These are phyloP conservation scores for Pasiphila rectangulata DNA, from an alignment of 2,888 invertebrate species.

Conservation along the genomic window DNA sequence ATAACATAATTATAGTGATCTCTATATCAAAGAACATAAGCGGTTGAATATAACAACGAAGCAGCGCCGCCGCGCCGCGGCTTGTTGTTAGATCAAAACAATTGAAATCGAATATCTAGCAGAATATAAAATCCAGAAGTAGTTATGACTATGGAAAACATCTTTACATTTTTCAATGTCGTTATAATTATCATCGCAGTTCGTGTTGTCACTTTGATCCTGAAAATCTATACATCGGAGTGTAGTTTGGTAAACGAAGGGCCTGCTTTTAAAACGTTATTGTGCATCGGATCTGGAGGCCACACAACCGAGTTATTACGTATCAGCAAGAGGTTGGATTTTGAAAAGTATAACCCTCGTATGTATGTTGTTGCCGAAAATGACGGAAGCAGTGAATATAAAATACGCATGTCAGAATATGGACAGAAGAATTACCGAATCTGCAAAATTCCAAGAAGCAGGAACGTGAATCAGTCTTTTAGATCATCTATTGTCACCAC, in stretches of 20 bases:
- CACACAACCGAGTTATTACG: conserved; percentile 97
- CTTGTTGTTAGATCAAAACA: background rate
- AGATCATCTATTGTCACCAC: conserved; percentile 89
- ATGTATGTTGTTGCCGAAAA: conserved; percentile 89
- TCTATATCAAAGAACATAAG: too few relatives aligned
- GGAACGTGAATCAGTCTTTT: conserved; percentile 94
- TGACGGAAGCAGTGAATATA: conserved; percentile 87
- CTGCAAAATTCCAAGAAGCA: conserved; percentile 87
- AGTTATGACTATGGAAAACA: conserved; percentile 4
- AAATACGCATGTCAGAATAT: conserved; percentile 81
- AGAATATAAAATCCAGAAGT: background rate
- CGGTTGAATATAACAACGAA: too few relatives aligned
- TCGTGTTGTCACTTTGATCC: conserved; percentile 47
- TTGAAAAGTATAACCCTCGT: conserved; percentile 85
- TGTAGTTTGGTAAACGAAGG: conserved; percentile 41
- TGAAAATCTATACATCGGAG: conserved; percentile 45
- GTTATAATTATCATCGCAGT: conserved; percentile 33
- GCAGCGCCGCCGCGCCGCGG: too few relatives aligned
- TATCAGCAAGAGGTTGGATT: conserved; percentile 83
- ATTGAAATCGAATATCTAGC: background rate
- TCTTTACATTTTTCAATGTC: conserved; percentile 4
- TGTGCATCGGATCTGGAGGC: conserved; percentile 91
- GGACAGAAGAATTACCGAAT: conserved; percentile 66
- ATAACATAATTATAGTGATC: too few relatives aligned
- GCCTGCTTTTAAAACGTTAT: conserved; percentile 68